Evolutionary conservation across 2,113 vertebrate species (phyloP).

Genomic region (Rhinichthys klamathensis): DNA sequence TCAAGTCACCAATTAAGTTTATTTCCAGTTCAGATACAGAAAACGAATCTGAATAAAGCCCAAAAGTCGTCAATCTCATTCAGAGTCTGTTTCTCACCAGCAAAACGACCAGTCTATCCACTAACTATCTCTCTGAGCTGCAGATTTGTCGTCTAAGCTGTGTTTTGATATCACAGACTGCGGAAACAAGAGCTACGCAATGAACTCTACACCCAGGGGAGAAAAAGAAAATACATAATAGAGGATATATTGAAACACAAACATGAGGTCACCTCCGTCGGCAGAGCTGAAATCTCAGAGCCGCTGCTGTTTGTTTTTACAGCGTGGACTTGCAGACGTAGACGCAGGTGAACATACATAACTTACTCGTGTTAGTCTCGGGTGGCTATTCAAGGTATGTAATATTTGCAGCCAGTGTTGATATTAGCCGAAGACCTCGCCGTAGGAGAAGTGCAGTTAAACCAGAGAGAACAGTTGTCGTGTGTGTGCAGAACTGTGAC

Average conservation of each 20-base stretch:
- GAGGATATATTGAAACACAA: conserved; percentile 52
- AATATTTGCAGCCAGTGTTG: conserved; percentile 24
- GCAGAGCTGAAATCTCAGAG: conserved; percentile 36
- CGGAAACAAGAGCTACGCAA: conserved; percentile 23
- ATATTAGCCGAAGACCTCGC: conserved; percentile 32
- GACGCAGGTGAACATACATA: conserved; percentile 48
- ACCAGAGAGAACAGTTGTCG: not conserved
- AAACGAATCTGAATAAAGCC: not conserved
- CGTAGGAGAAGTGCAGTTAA: conserved; percentile 9
- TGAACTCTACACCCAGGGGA: conserved; percentile 33
- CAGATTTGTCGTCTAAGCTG: conserved; percentile 31
- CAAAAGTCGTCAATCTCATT: not conserved
- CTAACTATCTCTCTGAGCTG: not conserved
- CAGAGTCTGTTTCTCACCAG: conserved; percentile 6
- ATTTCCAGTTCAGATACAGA: not conserved
- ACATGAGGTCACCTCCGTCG: conserved; percentile 54
- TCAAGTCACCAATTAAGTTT: not conserved
- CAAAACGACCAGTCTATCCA: conserved; percentile 1
- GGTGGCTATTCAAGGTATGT: conserved; percentile 14
- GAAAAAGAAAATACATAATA: conserved; percentile 48
- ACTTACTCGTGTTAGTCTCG: conserved; percentile 15
- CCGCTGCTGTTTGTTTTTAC: conserved; percentile 52
- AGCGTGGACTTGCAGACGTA: conserved; percentile 32
- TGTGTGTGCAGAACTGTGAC: conserved; percentile 5
- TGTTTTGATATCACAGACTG: conserved; percentile 40